Conservation (phyloP, 2,113 vertebrate genomes). For the Apistogramma diplotaenia region DNA sequence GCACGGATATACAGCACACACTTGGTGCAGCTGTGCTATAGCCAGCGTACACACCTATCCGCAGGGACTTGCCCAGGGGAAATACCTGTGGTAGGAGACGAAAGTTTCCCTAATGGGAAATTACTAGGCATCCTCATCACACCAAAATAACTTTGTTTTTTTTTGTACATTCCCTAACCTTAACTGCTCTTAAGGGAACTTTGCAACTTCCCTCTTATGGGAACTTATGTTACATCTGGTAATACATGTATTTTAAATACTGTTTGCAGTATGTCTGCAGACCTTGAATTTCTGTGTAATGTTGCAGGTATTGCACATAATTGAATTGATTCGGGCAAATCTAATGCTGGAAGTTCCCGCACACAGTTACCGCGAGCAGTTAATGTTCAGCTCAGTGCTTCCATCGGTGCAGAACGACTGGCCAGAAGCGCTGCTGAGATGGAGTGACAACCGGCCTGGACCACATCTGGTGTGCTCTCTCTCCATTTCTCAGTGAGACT, state of each 20-base stretch:
- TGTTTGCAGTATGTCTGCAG: not conserved
- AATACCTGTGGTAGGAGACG: conserved; percentile 63
- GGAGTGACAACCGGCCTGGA: not conserved
- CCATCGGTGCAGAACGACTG: not conserved
- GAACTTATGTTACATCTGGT: not conserved
- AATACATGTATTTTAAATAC: not conserved
- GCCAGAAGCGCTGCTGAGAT: not conserved
- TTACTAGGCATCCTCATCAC: conserved; percentile 40
- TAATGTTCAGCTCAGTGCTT: not conserved
- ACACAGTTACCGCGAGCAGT: not conserved
- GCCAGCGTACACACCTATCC: conserved; percentile 21
- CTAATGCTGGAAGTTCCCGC: not conserved
- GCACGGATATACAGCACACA: not conserved
- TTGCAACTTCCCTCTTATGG: conserved; percentile 29
- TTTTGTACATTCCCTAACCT: conserved; percentile 36
- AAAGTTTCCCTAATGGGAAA: conserved; percentile 63
- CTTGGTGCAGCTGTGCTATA: conserved; percentile 30
- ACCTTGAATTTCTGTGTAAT: not conserved
- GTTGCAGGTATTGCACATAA: not conserved
- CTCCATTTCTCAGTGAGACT: not conserved
- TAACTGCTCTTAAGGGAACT: conserved; percentile 41
- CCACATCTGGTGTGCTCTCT: not conserved
- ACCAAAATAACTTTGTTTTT: conserved; percentile 30
- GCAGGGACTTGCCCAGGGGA: conserved; percentile 54
- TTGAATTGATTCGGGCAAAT: not conserved